A percentile compares a stretch with the other conserved stretches of the same genome.
Evolutionary conservation across 1,140 invertebrate species (phyloP).

Genomic region (Drosophila oshimai): DNA sequence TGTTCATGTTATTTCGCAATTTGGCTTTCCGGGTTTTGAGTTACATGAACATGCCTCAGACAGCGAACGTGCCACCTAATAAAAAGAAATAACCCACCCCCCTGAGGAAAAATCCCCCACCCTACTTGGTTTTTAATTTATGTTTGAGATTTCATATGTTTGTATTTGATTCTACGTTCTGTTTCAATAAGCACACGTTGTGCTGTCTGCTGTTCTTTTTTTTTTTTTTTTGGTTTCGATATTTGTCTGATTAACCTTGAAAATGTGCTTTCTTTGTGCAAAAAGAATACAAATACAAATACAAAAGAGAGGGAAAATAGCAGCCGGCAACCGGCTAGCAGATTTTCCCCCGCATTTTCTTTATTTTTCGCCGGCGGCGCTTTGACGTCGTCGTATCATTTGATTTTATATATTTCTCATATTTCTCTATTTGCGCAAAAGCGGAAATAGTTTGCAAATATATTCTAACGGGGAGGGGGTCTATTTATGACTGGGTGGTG

Average conservation of each 20-base stretch:
- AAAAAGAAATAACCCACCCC: no score
- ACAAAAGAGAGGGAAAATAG: conserved; percentile 16
- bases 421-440: conserved; percentile 69
- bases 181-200: conserved; percentile 45
- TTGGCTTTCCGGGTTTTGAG: conserved; percentile 72
- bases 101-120: not conserved
- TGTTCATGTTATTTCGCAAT: conserved; percentile 72
- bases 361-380: conserved; percentile 34
- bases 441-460: conserved; percentile 71
- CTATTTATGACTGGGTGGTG: conserved; percentile 41
- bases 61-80: conserved; percentile 52
- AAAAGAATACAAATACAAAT: not conserved
- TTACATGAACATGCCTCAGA: conserved; percentile 63
- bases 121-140: conserved; percentile 39
- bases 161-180: conserved; percentile 25
- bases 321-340: conserved; percentile 56
- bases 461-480: not conserved
- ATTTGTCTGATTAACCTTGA: conserved; percentile 62
- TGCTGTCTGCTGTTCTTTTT: conserved; percentile 7
- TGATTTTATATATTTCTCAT: conserved; percentile 22
- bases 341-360: not conserved
- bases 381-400: conserved; percentile 36
- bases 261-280: conserved; percentile 19
- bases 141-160: conserved; percentile 16
- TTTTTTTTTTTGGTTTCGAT: not conserved